Conservation (phyloP, 2,888 invertebrate species). For the Lumbricus terrestris region DNA sequence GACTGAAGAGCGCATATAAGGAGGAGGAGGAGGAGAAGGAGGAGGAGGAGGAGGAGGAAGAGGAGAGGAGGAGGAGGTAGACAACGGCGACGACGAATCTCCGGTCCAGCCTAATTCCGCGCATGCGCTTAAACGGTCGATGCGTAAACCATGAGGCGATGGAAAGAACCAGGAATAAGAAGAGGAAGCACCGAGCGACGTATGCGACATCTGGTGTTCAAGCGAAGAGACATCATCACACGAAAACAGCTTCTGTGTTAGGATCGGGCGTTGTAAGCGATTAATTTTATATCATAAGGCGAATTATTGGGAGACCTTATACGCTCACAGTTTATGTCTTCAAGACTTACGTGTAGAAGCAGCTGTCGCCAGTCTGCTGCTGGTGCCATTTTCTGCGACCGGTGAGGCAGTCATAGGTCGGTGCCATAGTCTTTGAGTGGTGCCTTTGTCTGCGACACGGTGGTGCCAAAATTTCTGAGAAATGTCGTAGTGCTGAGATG, state of each 20-base stretch:
- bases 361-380: neutral
- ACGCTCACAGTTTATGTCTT: too few relatives aligned
- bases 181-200: neutral
- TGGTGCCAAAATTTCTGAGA: neutral
- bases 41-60: neutral
- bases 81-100: neutral
- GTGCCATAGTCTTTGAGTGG: neutral
- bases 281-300: neutral
- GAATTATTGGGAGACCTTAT: neutral
- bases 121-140: conserved; percentile 3
- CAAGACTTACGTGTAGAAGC: neutral
- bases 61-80: neutral
- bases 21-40: neutral
- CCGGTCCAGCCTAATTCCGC: neutral
- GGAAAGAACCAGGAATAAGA: neutral
- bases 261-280: neutral
- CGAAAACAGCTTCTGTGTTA: neutral
- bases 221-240: neutral
- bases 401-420: neutral
- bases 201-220: neutral
- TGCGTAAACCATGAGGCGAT: neutral
- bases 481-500: too few relatives aligned
- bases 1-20: too few relatives aligned
- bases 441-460: neutral
- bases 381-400: neutral